Base-by-base conservation (phyloP, 2,797 vertebrate species). In the Pangasius larnaudii region DNA sequence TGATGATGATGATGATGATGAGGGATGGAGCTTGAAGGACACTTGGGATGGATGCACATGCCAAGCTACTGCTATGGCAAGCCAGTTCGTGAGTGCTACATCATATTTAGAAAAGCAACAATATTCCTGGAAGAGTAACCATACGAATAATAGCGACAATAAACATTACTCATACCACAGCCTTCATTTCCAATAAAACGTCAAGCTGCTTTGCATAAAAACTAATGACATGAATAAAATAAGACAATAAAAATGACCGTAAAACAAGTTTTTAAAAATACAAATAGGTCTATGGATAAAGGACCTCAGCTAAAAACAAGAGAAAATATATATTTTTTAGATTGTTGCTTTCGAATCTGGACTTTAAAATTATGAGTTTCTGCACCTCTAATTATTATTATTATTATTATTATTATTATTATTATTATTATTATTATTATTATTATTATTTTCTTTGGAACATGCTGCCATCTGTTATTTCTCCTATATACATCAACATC, bases 1-100 rank as follows among this genome's bases (percentile, higher is more conserved):
- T 74, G 72, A 88, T 74, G 18, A 56, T 46, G 69, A 86, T 87
- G 59, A 87, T 86, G 78, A 89, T 83, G 56, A 84, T 84, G 85
- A 85, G 36, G 74, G 69, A 85, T 81, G 67, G 46, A 56, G 30
- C 24, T 24, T 63, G 10, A 86, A 51, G 65, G 84, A 86, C 84
- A 74, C n/a, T 51, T 58, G 19, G 27, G 61, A 85, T 58, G 61
- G 49, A 80, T 46, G 5, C 19, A 56, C 46, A 10, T 84, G 24
- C 46, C 61, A 39, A 24, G 49, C 36, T 85, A 42, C 51, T 69
- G 16, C 33, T 58, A 78, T 33, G 69, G 33, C 19, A 86, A 79
- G 19, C 74, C 33, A 53, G 71, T 78, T 78, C 2, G 18, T 19
- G 16, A 77, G 42, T 53, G 36, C 51, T 56, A 78, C 46, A 30